A percentile compares a stretch with the other conserved stretches of the same genome.
These are phyloP conservation scores for Agapornis roseicollis DNA, from an alignment of 2,113 vertebrate genomes.

Conservation along the genomic window DNA sequence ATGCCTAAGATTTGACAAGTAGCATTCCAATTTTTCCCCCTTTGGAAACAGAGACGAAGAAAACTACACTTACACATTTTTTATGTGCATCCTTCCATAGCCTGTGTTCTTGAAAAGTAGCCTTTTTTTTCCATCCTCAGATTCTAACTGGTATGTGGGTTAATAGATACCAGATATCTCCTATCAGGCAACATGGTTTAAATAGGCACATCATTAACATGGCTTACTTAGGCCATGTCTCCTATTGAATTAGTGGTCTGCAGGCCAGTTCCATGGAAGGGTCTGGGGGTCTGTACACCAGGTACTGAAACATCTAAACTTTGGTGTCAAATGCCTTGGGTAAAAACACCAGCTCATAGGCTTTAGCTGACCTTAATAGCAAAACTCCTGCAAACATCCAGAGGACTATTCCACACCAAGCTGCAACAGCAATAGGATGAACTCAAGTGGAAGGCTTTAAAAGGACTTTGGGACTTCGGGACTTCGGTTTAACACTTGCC, in stretches of 20 bases:
- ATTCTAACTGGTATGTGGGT: not conserved
- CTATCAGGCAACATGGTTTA: constrained; percentile 55
- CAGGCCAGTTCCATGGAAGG: constrained; percentile 36
- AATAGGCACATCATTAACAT: constrained; percentile 35
- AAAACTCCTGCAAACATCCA: constrained; percentile 30
- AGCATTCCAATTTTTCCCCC: not conserved
- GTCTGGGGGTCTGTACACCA: not conserved
- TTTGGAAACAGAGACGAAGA: not conserved
- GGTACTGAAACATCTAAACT: constrained; percentile 41
- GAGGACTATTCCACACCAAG: not conserved
- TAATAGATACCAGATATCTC: constrained; percentile 16
- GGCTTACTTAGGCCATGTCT: constrained; percentile 18
- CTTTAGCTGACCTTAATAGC: not conserved
- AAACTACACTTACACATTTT: not conserved
- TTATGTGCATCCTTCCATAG: not conserved
- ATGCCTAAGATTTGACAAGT: not conserved
- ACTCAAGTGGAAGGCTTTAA: not conserved
- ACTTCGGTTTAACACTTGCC: not conserved
- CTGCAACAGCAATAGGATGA: not conserved
- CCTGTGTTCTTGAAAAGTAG: not conserved
- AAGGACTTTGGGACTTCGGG: not conserved
- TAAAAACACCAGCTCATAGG: constrained; percentile 6
- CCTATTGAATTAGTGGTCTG: constrained; percentile 4
- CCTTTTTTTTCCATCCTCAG: not conserved
- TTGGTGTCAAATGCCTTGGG: constrained; percentile 37